Conservation (phyloP, 2,797 vertebrate species). For the Megalops cyprinoides region DNA sequence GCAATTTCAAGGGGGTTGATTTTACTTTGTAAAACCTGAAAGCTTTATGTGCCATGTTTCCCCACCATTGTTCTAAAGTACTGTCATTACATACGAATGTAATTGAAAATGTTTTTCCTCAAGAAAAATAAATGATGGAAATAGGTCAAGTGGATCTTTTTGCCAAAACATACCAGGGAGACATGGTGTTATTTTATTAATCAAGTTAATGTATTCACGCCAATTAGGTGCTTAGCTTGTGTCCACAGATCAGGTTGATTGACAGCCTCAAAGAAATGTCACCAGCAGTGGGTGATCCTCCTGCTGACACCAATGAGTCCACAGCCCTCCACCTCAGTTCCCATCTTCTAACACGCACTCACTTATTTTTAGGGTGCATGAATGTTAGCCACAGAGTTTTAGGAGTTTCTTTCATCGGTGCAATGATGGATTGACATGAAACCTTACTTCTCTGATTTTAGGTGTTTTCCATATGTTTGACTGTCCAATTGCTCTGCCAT, state of each 20-base stretch:
- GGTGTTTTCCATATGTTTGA: too few species aligned
- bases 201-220: not conserved
- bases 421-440: too few species aligned
- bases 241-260: not conserved
- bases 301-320: not conserved
- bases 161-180: not conserved
- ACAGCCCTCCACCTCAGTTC: too few species aligned
- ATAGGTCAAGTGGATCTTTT: not conserved
- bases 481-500: too few species aligned
- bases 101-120: not conserved
- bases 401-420: too few species aligned
- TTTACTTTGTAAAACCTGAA: not conserved
- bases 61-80: not conserved
- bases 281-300: not conserved
- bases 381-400: too few species aligned
- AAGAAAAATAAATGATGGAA: not conserved
- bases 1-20: too few species aligned
- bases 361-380: too few species aligned
- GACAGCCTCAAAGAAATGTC: constrained; percentile 16
- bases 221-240: not conserved
- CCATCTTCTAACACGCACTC: too few species aligned
- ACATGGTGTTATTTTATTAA: not conserved
- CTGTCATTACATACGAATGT: not conserved
- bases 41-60: not conserved
- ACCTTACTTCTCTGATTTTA: too few species aligned